Evolutionary conservation across 2,113 vertebrate species (phyloP), one percentile per base, ranked within the genome.

Genomic region (Upupa epops): DNA sequence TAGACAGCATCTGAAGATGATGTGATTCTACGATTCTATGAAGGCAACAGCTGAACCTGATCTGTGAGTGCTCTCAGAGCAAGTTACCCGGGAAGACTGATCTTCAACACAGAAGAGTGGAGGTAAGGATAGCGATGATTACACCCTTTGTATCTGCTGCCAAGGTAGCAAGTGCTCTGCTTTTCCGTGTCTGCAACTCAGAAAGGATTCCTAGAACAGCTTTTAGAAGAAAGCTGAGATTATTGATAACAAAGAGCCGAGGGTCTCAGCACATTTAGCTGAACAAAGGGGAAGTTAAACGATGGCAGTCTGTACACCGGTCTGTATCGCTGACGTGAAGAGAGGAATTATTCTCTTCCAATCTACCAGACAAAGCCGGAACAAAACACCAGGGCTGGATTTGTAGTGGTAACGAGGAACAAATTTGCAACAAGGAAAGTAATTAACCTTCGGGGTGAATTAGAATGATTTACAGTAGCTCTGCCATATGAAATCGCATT

Each of bases 401-500:
- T 78, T 75, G 31, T 11, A 73, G 31, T 76, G 59, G 58, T 36
- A 92, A 89, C 1, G 3, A 58, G 11, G 14, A 31, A 87, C 40
- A 85, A 49, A 61, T 65, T 72, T 65, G 6, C 36, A 83, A 31
- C 32, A 54, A 2, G 49, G 12, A 65, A 89, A 69, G 45, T 61
- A 87, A 91, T 91, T 91, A 92, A 77, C 59, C 46, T 83, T 68
- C 61, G 24, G 66, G 54, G 7, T 49, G 68, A 84, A 72, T 68
- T 10, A 82, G 26, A 18, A 61, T 64, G 69, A 89, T 68, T 78
- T 94, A 79, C 32, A 75, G n/a, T 36, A 29, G 9, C 4, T 91
- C 89, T 79, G n/a, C 58, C 26, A 9, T 69, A 72, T 87, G 71
- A 94, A 95, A 92, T 61, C 31, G 75, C 42, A 85, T 89, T 69